phyloP scores from a whole-genome alignment of 2,113 vertebrate species.

The Pterocles orientalis region DNA sequence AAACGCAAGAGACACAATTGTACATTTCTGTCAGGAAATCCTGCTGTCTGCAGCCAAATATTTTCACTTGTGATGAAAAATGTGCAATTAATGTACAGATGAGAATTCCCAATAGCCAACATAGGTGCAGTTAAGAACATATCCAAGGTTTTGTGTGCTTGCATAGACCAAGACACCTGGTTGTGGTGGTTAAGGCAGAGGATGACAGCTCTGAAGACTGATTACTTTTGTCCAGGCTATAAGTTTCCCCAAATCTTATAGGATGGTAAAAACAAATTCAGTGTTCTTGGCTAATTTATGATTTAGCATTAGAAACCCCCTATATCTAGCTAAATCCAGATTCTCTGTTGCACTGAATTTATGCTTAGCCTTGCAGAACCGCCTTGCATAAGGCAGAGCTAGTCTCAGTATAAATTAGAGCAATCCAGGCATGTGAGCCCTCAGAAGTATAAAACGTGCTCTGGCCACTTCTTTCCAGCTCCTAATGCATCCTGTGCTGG shows the following conservation, averaged over 20 bases:
- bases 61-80: constrained; percentile 37
- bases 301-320: background rate
- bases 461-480: constrained; percentile 30
- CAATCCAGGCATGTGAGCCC: background rate
- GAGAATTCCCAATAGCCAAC: background rate
- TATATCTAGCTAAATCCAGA: background rate
- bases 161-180: background rate
- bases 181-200: background rate
- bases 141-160: background rate
- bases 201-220: background rate
- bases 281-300: constrained; percentile 1
- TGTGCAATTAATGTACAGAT: constrained; percentile 29
- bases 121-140: background rate
- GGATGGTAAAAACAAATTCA: background rate
- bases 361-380: background rate
- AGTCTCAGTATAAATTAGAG: constrained; percentile 33
- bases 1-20: constrained; percentile 7
- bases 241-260: background rate
- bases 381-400: background rate
- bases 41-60: background rate
- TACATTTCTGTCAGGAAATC: constrained; percentile 37
- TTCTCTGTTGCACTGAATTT: constrained; percentile 26
- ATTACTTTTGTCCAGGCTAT: background rate
- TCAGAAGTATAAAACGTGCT: constrained; percentile 27
- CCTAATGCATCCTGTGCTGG: constrained; percentile 19